Evolutionary conservation across 2,888 invertebrate genomes (phyloP).

Genomic region (Dicroscelio sp.): DNA sequence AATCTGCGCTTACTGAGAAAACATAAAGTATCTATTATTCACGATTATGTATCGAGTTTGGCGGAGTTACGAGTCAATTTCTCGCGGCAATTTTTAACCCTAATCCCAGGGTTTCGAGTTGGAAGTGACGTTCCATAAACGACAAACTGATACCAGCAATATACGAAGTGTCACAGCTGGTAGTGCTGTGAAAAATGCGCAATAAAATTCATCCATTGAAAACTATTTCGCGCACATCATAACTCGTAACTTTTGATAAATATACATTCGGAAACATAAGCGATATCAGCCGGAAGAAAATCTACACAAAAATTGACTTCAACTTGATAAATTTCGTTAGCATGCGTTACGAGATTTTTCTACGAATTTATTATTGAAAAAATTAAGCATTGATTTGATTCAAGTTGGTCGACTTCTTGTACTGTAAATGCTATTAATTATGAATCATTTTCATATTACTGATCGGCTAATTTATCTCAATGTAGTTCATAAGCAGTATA

Average conservation of each 20-base stretch:
- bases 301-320: slow-evolving; percentile 58
- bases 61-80: slow-evolving; percentile 41
- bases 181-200: slow-evolving; percentile 69
- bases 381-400: background rate
- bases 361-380: background rate
- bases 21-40: slow-evolving; percentile 46
- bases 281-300: slow-evolving; percentile 58
- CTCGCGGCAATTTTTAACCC: slow-evolving; percentile 54
- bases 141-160: slow-evolving; percentile 71
- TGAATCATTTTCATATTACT: background rate
- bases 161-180: slow-evolving; percentile 71
- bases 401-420: background rate
- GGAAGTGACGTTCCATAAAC: slow-evolving; percentile 67
- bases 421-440: slow-evolving; percentile 44
- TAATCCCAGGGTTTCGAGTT: slow-evolving; percentile 56
- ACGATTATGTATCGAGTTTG: slow-evolving; percentile 40
- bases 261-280: slow-evolving; percentile 61
- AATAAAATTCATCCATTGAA: slow-evolving; percentile 65
- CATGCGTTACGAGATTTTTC: slow-evolving; percentile 19
- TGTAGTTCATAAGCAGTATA: background rate
- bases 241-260: slow-evolving; percentile 69
- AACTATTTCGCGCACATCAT: slow-evolving; percentile 62
- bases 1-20: slow-evolving; percentile 28
- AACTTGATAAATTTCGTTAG: slow-evolving; percentile 56
- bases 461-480: slow-evolving; percentile 35